These are phyloP conservation scores for Mnemiopsis leidyi DNA, from an alignment of 37 sponge, comb jelly and placozoan species.

Conservation along the genomic window DNA sequence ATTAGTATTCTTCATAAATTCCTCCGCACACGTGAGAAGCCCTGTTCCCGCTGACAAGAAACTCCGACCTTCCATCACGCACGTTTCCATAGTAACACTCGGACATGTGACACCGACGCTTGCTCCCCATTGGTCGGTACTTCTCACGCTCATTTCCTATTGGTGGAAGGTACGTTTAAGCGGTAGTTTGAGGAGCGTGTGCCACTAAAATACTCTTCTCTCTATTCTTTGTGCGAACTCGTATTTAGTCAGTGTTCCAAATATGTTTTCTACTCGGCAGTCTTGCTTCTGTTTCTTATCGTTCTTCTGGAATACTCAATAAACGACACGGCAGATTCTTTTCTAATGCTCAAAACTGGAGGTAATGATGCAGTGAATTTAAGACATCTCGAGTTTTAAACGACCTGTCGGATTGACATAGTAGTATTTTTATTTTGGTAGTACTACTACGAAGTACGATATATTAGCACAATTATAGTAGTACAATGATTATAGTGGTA, in stretches of 20 bases:
- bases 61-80: neutral
- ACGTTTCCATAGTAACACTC: neutral
- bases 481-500: too few species aligned
- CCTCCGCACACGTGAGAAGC: neutral
- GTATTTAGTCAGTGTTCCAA: neutral
- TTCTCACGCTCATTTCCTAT: neutral
- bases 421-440: too few species aligned
- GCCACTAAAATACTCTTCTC: neutral
- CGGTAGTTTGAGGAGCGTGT: neutral
- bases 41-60: neutral
- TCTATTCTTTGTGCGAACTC: neutral
- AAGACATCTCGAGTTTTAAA: too few species aligned
- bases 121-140: neutral
- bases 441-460: too few species aligned
- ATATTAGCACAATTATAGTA: too few species aligned
- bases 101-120: neutral
- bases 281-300: neutral
- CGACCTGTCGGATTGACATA: too few species aligned
- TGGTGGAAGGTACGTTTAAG: neutral
- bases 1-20: too few species aligned
- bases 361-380: too few species aligned
- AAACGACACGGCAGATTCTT: neutral
- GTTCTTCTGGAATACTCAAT: too few species aligned
- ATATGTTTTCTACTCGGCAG: neutral
- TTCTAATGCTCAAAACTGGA: neutral